Percentiles rank a stretch among this genome's conserved stretches.
Evolutionary conservation across 2,797 vertebrate species (phyloP).

Genomic region (Intellagama lesueurii): DNA sequence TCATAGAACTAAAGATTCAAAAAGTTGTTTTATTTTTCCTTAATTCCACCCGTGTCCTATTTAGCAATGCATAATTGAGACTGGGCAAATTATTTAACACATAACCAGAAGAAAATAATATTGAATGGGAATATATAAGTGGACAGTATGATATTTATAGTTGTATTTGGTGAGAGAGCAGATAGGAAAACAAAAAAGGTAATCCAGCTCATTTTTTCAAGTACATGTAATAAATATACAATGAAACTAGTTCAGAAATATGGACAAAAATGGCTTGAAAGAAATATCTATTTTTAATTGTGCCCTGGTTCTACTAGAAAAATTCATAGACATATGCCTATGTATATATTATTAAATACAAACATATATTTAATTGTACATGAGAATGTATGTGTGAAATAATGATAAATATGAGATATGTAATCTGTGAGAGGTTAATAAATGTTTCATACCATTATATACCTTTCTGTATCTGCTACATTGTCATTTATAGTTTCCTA

Average conservation of each 20-base stretch:
- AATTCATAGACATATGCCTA: background rate
- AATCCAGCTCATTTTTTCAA: background rate
- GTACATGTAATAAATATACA: background rate
- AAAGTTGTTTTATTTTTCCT: slow-evolving; percentile 55
- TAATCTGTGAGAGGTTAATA: background rate
- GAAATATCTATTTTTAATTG: background rate
- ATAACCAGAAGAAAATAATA: slow-evolving; percentile 41
- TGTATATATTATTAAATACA: too few species aligned
- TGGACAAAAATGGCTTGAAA: background rate
- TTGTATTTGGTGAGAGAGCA: background rate
- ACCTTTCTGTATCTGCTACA: background rate
- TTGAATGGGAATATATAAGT: slow-evolving; percentile 51
- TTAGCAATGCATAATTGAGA: slow-evolving; percentile 43
- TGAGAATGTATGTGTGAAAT: background rate
- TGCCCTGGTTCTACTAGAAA: background rate
- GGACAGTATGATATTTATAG: background rate
- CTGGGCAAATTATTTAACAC: slow-evolving; percentile 37
- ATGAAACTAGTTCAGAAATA: background rate
- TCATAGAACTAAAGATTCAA: slow-evolving; percentile 71
- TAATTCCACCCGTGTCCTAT: slow-evolving; percentile 46
- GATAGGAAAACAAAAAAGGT: background rate
- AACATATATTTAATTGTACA: too few species aligned
- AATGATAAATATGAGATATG: background rate
- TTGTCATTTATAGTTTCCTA: background rate
- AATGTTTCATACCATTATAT: background rate